Evolutionary conservation across 2,113 vertebrate genomes (phyloP).

Genomic region (Rhinichthys klamathensis): DNA sequence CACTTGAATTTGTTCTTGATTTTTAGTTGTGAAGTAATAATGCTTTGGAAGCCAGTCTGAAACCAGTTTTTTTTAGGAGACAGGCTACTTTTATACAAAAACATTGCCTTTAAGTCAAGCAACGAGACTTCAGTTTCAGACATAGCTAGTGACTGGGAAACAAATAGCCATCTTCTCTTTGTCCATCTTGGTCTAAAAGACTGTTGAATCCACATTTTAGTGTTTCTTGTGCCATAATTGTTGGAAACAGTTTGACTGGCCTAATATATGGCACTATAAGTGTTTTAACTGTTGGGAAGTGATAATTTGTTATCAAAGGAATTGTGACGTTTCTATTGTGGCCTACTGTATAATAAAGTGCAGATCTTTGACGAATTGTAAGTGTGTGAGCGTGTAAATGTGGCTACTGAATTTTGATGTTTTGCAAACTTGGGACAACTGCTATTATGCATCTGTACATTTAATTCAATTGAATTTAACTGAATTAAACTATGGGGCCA

Average conservation of each 20-base stretch:
- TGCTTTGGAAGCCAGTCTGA: neutral
- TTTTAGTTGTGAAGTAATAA: constrained; percentile 8
- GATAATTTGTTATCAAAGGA: constrained; percentile 72
- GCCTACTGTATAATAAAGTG: constrained; percentile 73
- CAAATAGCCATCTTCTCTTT: constrained; percentile 27
- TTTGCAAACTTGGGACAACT: neutral
- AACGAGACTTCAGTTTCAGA: neutral
- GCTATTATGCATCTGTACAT: neutral
- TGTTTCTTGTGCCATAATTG: constrained; percentile 70
- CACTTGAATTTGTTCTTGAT: constrained; percentile 1
- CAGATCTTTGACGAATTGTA: constrained; percentile 37
- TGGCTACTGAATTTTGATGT: neutral
- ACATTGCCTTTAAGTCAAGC: neutral
- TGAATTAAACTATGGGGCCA: neutral
- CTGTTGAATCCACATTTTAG: constrained; percentile 4
- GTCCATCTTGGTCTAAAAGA: constrained; percentile 16
- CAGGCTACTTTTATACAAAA: neutral
- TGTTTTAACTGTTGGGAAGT: constrained; percentile 45
- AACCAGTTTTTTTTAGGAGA: neutral
- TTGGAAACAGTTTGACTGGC: constrained; percentile 77
- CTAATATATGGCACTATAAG: constrained; percentile 72
- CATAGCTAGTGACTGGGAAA: constrained; percentile 1
- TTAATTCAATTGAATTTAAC: neutral
- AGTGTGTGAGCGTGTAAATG: constrained; percentile 21
- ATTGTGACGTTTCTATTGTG: constrained; percentile 72